Base-by-base conservation (phyloP, 2,797 vertebrate genomes). In the Typhlichthys subterraneus region DNA sequence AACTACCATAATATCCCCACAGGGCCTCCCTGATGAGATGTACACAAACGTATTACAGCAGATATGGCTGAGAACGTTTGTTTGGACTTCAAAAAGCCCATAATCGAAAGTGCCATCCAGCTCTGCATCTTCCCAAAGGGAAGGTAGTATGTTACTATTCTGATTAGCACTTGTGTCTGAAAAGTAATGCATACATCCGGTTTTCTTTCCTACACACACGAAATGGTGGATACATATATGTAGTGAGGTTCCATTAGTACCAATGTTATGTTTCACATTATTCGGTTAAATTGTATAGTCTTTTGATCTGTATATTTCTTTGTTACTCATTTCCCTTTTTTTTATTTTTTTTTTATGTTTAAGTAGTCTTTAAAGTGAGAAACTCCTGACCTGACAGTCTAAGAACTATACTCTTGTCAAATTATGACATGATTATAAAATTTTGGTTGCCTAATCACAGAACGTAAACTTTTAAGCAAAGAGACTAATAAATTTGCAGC, bases 41-140 rank as follows among this genome's bases (percentile, higher is more conserved):
- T 23, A 49, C 33, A 63, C 70, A 73, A 45, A 65, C 52, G 2
- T 45, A 59, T 65, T 53, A 51, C 58, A 62, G 48, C 73, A 59
- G 57, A 72, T 82, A 71, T 73, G 82, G 76, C 63, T n/a, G 73
- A 63, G 77, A 45, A 71, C 33, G 71, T 59, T 75, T 66, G 45
- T 23, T 56, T 73, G 84, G 87, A 90, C 88, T 89, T 85, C 59
- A 78, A 87, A 85, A 83, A 75, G 69, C 82, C 88, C 72, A 59
- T 70, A 82, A 86, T 83, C 79, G 72, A 72, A 87, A 72, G 75
- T 85, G 73, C 75, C 42, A 78, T 79, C 72, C 77, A 55, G 67
- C 57, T 70, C 67, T 72, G 17, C 55, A 64, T 76, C 69, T 57
- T 69, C 70, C 69, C 63, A 79, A 87, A 83, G 78, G 65, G 79